Percentiles rank a stretch among this genome's conserved stretches.
phyloP scores from a whole-genome alignment of 1,140 invertebrate genomes.

The Hyphantria cunea region DNA sequence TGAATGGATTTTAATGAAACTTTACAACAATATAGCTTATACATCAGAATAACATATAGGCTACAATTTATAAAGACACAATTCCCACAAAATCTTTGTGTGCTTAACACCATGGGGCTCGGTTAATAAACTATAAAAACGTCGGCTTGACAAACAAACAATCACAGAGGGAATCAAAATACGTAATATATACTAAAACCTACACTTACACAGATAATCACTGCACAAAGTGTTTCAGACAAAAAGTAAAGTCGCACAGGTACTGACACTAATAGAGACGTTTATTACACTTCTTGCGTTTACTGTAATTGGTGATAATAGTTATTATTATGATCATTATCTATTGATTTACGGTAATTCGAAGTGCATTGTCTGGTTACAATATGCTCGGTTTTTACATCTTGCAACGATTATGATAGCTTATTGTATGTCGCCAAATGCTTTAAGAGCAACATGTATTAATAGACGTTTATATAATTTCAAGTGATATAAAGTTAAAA shows the following conservation, averaged over 20 bases:
- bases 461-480: not conserved
- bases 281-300: constrained; percentile 53
- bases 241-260: constrained; percentile 49
- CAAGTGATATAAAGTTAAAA: not conserved
- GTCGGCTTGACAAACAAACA: constrained; percentile 8
- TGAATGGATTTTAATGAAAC: too few relatives aligned
- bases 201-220: too few relatives aligned
- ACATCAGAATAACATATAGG: too few relatives aligned
- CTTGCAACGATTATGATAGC: not conserved
- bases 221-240: too few relatives aligned
- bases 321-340: constrained; percentile 55
- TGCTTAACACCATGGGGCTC: too few relatives aligned
- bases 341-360: constrained; percentile 52
- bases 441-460: not conserved
- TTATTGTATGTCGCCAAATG: not conserved
- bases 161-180: not conserved
- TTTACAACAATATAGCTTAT: too few relatives aligned
- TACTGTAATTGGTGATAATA: constrained; percentile 22
- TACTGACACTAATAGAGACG: constrained; percentile 58
- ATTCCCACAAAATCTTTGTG: too few relatives aligned
- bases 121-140: too few relatives aligned
- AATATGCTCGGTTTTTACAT: not conserved
- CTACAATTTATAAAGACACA: too few relatives aligned
- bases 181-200: too few relatives aligned
- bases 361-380: not conserved